These are phyloP conservation scores for Lutra lutra DNA, from an alignment of 2,797 vertebrate genomes.

Conservation along the genomic window DNA sequence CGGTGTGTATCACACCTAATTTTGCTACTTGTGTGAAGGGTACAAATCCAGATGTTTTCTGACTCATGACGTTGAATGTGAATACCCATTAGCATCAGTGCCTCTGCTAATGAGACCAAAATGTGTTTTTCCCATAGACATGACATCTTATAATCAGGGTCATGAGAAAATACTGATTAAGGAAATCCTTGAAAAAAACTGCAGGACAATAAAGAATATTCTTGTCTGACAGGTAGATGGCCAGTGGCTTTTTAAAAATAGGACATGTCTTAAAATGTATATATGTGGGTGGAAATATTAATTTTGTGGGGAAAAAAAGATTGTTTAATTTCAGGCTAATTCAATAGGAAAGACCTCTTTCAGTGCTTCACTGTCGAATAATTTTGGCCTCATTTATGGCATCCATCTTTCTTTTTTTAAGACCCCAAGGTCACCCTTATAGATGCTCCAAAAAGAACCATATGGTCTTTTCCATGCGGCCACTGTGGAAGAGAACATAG, in stretches of 20 bases:
- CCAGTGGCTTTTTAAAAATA: background rate
- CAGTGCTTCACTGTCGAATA: background rate
- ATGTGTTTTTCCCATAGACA: background rate
- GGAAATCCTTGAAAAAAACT: background rate
- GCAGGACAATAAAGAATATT: background rate
- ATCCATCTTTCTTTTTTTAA: background rate
- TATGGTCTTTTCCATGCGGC: background rate
- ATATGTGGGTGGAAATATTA: background rate
- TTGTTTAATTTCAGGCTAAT: background rate
- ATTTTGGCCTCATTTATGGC: constrained; percentile 11
- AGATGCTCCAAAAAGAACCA: background rate
- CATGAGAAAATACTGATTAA: background rate
- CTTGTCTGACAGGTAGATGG: background rate
- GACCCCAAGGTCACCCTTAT: constrained; percentile 3
- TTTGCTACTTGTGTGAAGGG: background rate
- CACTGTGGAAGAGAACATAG: background rate
- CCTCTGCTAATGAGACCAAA: background rate
- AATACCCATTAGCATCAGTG: background rate
- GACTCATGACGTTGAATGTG: background rate
- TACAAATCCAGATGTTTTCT: background rate
- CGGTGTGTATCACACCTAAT: background rate
- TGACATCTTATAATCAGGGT: background rate
- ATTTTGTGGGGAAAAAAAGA: background rate
- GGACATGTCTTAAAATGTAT: background rate
- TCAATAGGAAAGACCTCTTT: background rate